phyloP scores from a whole-genome alignment of 2,113 vertebrate species.

The Perca fluviatilis region DNA sequence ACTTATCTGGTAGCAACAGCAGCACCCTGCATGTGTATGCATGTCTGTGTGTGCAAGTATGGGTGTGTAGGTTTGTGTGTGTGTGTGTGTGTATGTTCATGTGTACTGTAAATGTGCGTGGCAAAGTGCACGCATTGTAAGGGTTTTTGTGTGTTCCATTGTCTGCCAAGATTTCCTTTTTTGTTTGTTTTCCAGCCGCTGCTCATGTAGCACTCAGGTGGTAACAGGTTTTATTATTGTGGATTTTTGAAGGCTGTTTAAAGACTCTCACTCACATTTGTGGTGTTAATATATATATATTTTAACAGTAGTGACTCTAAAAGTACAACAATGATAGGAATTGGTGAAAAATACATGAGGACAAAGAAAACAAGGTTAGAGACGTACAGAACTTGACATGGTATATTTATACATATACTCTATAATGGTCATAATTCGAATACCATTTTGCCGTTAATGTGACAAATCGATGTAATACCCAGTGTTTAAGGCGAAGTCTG shows the following conservation, averaged over 20 bases:
- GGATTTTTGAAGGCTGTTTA: neutral
- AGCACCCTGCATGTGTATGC: constrained; percentile 44
- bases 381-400: too few species aligned
- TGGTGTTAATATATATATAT: neutral
- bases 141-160: neutral
- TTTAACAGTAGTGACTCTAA: too few species aligned
- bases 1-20: constrained; percentile 80
- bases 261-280: neutral
- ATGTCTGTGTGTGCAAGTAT: neutral
- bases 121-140: neutral
- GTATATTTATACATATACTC: too few species aligned
- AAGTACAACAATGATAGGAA: too few species aligned
- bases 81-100: neutral
- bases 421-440: too few species aligned
- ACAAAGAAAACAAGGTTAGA: too few species aligned
- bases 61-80: neutral
- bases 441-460: too few species aligned
- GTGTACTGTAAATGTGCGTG: constrained; percentile 11
- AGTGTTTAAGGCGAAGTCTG: too few species aligned
- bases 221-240: neutral
- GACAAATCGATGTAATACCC: too few species aligned
- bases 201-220: neutral
- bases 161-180: neutral
- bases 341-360: too few species aligned
- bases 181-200: constrained; percentile 5